Conservation (phyloP, 2,113 vertebrate species). For the Gambusia affinis region DNA sequence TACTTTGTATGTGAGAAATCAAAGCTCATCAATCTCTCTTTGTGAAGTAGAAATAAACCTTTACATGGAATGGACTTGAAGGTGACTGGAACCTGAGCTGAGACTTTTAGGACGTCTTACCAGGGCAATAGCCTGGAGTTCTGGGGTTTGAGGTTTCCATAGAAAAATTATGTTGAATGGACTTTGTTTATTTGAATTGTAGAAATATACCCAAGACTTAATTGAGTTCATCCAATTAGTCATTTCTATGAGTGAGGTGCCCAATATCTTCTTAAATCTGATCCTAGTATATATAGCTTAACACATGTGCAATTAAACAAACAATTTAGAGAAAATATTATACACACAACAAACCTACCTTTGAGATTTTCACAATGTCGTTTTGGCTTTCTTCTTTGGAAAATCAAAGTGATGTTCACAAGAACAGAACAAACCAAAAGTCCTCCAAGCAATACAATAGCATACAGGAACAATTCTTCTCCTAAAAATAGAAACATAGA, state of each 20-base stretch:
- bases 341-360: constrained; percentile 9
- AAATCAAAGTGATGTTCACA: constrained; percentile 21
- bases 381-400: constrained; percentile 17
- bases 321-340: no score
- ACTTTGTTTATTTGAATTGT: no score
- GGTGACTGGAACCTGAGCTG: background rate
- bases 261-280: no score
- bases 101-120: no score
- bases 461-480: background rate
- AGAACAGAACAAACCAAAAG: constrained; percentile 36
- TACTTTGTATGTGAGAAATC: background rate
- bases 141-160: no score
- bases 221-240: no score
- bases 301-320: no score
- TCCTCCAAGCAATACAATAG: constrained; percentile 5
- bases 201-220: no score
- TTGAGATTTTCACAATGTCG: constrained; percentile 10
- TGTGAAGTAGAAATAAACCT: background rate
- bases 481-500: constrained; percentile 22
- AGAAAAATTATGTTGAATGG: no score
- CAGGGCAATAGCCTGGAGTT: no score
- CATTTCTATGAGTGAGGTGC: no score
- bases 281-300: no score
- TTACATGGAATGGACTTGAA: background rate
- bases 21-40: background rate